Conservation (phyloP, 2,113 vertebrate genomes). For the Prionailurus viverrinus region DNA sequence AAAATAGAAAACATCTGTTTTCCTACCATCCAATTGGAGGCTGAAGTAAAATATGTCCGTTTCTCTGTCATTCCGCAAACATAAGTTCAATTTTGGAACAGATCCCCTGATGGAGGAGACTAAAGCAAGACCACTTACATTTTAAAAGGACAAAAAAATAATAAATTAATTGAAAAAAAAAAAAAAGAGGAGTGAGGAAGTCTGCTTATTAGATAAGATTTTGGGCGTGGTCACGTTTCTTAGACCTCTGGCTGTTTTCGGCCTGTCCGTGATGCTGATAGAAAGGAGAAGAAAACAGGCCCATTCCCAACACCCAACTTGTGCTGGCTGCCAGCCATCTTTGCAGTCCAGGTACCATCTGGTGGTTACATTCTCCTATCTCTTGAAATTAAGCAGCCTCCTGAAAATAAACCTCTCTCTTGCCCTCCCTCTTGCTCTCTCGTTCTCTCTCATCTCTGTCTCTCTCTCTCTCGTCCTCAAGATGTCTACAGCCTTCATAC, state of each 20-base stretch:
- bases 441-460: no score
- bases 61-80: background rate
- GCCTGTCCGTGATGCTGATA: background rate
- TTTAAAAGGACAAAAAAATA: background rate
- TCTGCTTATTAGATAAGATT: background rate
- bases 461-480: slow-evolving; percentile 5
- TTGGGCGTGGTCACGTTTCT: rapidly evolving
- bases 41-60: background rate
- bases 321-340: background rate
- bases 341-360: background rate
- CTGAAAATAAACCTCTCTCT: slow-evolving; percentile 56
- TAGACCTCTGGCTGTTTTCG: background rate
- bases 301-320: background rate
- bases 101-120: rapidly evolving
- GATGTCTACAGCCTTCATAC: slow-evolving; percentile 35
- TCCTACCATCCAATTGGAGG: background rate
- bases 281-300: background rate
- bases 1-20: background rate
- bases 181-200: background rate
- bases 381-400: slow-evolving; percentile 42
- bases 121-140: background rate
- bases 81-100: background rate
- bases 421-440: background rate
- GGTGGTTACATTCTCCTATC: background rate
- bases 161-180: no score